Percentiles rank a stretch among this genome's conserved stretches.
phyloP scores from a whole-genome alignment of 2,888 invertebrate species.

The Cerceris ruficornis region DNA sequence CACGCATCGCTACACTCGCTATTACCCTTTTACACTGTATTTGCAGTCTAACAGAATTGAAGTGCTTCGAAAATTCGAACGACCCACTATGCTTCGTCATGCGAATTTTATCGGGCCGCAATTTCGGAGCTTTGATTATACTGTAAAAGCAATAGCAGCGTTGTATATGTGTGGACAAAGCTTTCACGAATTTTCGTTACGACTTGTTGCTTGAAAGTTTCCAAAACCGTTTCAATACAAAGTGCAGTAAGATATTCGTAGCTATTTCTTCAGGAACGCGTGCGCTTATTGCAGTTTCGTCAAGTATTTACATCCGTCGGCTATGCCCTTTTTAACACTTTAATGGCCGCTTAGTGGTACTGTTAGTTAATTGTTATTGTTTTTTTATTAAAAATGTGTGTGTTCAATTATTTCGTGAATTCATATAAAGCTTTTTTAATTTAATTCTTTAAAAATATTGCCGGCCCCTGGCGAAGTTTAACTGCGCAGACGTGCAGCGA shows the following conservation, averaged over 20 bases:
- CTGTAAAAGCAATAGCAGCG: constrained; percentile 59
- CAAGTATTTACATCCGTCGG: no score
- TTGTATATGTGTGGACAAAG: constrained; percentile 33
- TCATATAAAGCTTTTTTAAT: no score
- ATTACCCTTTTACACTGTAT: constrained; percentile 54
- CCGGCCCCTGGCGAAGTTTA: no score
- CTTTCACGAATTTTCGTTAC: constrained; percentile 50
- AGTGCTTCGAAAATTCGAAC: constrained; percentile 59
- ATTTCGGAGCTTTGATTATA: constrained; percentile 62
- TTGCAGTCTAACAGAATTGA: constrained; percentile 58
- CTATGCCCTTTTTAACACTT: no score
- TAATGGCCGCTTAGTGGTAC: no score
- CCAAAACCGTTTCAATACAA: constrained; percentile 39
- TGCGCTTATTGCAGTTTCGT: no score
- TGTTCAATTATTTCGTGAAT: no score
- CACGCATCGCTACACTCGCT: constrained; percentile 49
- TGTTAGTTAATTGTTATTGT: no score
- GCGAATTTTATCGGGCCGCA: constrained; percentile 58
- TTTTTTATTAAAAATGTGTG: no score
- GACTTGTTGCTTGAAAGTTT: constrained; percentile 56
- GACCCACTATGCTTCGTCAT: constrained; percentile 48
- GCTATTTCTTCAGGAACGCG: no score
- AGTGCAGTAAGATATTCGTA: not conserved
- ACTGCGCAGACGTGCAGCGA: no score
- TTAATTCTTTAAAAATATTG: no score